Percentiles rank a stretch among this genome's conserved stretches.
These are phyloP conservation scores for Callopanchax toddi DNA, from an alignment of 2,113 vertebrate species.

Conservation along the genomic window DNA sequence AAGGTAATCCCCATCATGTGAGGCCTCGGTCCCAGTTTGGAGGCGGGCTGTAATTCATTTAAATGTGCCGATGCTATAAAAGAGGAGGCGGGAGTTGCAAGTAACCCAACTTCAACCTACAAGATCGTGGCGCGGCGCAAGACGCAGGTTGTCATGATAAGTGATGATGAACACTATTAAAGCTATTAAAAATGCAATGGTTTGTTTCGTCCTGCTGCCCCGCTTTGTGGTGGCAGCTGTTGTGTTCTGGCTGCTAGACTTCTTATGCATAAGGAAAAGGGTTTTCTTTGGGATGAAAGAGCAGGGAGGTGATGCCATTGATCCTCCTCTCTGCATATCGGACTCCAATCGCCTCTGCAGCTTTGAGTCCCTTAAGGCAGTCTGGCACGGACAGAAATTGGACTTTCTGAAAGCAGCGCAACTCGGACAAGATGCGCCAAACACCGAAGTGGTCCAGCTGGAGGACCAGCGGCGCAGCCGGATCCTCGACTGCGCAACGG, in stretches of 20 bases:
- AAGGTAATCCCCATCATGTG: constrained; percentile 92
- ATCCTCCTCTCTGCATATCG: constrained; percentile 92
- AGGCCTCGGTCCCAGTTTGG: constrained; percentile 87
- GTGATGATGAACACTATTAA: constrained; percentile 85
- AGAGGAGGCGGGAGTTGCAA: constrained; percentile 75
- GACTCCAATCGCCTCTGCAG: constrained; percentile 95
- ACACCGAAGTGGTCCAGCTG: constrained; percentile 91
- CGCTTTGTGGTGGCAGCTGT: constrained; percentile 92
- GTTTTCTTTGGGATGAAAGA: constrained; percentile 80
- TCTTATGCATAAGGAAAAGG: constrained; percentile 92
- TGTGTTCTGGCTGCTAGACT: constrained; percentile 96
- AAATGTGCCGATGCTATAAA: constrained; percentile 91
- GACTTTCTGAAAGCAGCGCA: constrained; percentile 94
- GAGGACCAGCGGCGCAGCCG: constrained; percentile 80
- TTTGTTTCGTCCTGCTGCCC: constrained; percentile 90
- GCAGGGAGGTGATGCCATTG: constrained; percentile 79
- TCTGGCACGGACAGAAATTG: constrained; percentile 95
- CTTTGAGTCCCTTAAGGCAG: constrained; percentile 91
- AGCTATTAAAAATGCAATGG: constrained; percentile 87
- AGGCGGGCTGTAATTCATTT: constrained; percentile 95
- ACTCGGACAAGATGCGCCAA: constrained; percentile 88
- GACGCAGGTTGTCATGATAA: constrained; percentile 68
- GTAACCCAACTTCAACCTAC: constrained; percentile 73
- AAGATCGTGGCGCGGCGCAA: constrained; percentile 75
- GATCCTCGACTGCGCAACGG: constrained; percentile 89